A percentile compares a stretch with the other conserved stretches of the same genome.
Evolutionary conservation across 2,113 vertebrate species (phyloP).

Genomic region (Phalacrocorax aristotelis): DNA sequence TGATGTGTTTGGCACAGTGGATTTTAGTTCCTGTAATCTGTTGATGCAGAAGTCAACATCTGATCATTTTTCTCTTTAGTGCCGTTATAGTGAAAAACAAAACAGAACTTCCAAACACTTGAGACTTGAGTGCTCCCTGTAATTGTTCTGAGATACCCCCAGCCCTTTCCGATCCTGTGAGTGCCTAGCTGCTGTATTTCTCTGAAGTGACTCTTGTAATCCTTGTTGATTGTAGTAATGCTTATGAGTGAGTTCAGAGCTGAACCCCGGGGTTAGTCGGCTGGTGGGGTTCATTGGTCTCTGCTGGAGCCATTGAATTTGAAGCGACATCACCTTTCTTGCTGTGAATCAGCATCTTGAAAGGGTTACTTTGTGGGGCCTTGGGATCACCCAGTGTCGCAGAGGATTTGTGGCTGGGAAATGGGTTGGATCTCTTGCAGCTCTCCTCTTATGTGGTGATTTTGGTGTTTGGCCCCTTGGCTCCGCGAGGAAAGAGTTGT

Average conservation of each 20-base stretch:
- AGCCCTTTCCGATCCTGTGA: not conserved
- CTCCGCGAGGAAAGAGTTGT: not conserved
- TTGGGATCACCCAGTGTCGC: not conserved
- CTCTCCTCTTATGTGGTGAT: not conserved
- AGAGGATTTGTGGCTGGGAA: not conserved
- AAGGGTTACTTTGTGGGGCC: not conserved
- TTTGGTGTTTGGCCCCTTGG: not conserved
- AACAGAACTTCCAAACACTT: constrained; percentile 31
- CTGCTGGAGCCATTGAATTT: not conserved
- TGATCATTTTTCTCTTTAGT: constrained; percentile 26
- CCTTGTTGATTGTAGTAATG: not conserved
- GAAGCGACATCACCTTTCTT: not conserved
- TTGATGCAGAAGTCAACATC: not conserved
- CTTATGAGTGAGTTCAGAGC: not conserved
- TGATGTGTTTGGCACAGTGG: not conserved
- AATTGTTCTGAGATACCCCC: constrained; percentile 28
- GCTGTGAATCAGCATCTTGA: not conserved
- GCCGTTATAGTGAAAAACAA: constrained; percentile 27
- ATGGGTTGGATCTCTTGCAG: not conserved
- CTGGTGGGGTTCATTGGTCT: not conserved
- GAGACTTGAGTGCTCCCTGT: constrained; percentile 13
- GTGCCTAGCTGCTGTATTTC: not conserved
- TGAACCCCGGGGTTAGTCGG: not conserved
- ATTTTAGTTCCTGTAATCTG: constrained; percentile 18
- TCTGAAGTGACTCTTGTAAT: not conserved